Evolutionary conservation across 2,888 invertebrate species (phyloP).

Genomic region (Agrilus biguttatus): DNA sequence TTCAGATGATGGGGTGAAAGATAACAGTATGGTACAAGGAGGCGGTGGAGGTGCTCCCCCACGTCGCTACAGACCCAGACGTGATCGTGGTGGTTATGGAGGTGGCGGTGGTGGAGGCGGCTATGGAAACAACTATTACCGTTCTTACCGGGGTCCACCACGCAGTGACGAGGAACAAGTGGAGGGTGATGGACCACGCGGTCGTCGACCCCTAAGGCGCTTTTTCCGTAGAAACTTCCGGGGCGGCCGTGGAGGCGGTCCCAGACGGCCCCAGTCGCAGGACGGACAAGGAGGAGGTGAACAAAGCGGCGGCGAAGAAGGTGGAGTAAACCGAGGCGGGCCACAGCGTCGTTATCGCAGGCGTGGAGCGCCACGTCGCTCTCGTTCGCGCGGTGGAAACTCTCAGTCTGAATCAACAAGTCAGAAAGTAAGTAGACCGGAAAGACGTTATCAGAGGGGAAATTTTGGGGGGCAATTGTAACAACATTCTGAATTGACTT

Average conservation of each 20-base stretch:
- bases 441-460: background rate
- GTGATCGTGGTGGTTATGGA: slow-evolving; percentile 20
- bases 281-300: slow-evolving; percentile 32
- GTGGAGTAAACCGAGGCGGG: slow-evolving; percentile 26
- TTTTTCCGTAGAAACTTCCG: slow-evolving; percentile 61
- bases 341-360: slow-evolving; percentile 27
- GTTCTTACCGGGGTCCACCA: slow-evolving; percentile 31
- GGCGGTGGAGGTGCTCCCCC: slow-evolving; percentile 27
- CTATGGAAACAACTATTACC: slow-evolving; percentile 32
- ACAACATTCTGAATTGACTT: no score
- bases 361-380: slow-evolving; percentile 27
- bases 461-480: background rate
- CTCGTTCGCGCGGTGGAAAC: slow-evolving; percentile 22
- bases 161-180: slow-evolving; percentile 29
- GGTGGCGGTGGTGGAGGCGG: slow-evolving; percentile 27
- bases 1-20: background rate
- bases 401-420: slow-evolving; percentile 29
- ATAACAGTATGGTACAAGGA: slow-evolving; percentile 16
- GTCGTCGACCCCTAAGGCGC: slow-evolving; percentile 38
- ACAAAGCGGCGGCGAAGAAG: slow-evolving; percentile 28
- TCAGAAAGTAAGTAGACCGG: slow-evolving; percentile 16
- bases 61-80: slow-evolving; percentile 36
- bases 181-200: slow-evolving; percentile 34
- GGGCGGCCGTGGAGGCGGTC: slow-evolving; percentile 45
- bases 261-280: slow-evolving; percentile 38